Percentiles rank a stretch among this genome's conserved stretches.
These are phyloP conservation scores for Aleiodes alternator DNA, from an alignment of 2,888 invertebrate species.

Conservation along the genomic window DNA sequence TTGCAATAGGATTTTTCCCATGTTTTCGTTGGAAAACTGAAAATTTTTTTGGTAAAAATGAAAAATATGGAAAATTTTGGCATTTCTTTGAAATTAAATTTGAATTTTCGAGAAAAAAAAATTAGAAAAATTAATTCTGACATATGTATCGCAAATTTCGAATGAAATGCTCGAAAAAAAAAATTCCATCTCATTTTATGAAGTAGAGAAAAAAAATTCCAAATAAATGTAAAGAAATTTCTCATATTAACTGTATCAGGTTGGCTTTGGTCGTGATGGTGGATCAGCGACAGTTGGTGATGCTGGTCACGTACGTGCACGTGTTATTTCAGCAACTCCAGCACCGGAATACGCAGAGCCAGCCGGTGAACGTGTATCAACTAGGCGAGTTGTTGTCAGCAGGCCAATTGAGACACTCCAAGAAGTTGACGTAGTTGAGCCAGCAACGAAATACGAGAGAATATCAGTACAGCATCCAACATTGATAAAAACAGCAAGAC, in stretches of 20 bases:
- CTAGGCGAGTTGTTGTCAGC: conserved; percentile 80
- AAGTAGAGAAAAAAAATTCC: conserved; percentile 6
- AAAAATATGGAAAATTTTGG: too few species aligned
- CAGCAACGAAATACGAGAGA: conserved; percentile 78
- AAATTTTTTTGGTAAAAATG: too few species aligned
- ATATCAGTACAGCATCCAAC: conserved; percentile 79
- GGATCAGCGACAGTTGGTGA: conserved; percentile 73
- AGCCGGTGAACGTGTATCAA: conserved; percentile 78
- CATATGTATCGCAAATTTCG: too few species aligned
- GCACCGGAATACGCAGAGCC: conserved; percentile 77
- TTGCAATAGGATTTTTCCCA: too few species aligned
- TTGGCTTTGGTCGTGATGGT: conserved; percentile 70
- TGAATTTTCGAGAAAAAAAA: too few species aligned
- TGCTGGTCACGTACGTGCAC: conserved; percentile 76
- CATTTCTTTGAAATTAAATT: too few species aligned
- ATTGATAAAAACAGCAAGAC: conserved; percentile 75
- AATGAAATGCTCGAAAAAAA: too few species aligned
- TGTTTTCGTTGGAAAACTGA: too few species aligned
- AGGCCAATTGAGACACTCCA: conserved; percentile 80
- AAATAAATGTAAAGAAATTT: not conserved
- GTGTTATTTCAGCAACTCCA: conserved; percentile 79
- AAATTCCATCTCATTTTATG: too few species aligned
- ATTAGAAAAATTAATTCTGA: too few species aligned
- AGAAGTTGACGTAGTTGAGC: conserved; percentile 79
- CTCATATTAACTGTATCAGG: conserved; percentile 53